Percentiles rank a stretch among this genome's conserved stretches.
These are phyloP conservation scores for Tringa solitaria DNA, from an alignment of 2,113 vertebrate species.

Conservation along the genomic window DNA sequence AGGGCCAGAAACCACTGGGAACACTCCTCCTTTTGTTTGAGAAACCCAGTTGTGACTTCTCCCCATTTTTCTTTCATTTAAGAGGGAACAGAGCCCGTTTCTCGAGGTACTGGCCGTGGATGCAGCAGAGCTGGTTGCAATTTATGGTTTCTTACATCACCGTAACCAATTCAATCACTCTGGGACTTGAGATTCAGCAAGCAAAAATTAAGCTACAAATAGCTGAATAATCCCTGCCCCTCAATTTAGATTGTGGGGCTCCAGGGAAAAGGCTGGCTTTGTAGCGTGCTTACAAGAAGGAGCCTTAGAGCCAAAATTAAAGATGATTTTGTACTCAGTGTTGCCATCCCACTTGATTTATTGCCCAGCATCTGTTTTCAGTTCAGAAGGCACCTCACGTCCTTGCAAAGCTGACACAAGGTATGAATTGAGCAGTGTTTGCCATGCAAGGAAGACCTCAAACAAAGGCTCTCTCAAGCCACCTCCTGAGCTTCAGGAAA, in stretches of 20 bases:
- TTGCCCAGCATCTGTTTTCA: neutral
- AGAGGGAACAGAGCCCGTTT: neutral
- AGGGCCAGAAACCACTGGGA: accelerated
- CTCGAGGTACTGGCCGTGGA: neutral
- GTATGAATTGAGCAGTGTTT: neutral
- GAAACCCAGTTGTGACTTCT: neutral
- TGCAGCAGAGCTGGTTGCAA: neutral
- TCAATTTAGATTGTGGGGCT: neutral
- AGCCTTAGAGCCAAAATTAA: neutral
- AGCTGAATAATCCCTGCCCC: neutral
- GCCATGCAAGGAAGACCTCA: neutral
- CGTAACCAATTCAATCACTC: neutral
- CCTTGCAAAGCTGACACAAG: neutral
- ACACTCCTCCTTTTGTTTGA: neutral
- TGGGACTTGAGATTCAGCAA: neutral
- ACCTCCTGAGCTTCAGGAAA: neutral
- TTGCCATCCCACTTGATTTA: neutral
- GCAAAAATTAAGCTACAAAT: neutral
- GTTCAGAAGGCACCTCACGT: neutral
- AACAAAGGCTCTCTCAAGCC: neutral
- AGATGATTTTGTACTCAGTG: accelerated
- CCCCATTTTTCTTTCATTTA: neutral
- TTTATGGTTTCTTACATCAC: neutral
- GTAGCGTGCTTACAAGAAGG: neutral
- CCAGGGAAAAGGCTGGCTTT: neutral